Evolutionary conservation across 1,140 invertebrate species (phyloP), one percentile per base, ranked within the genome.

Genomic region (Lysiphlebus fabarum): DNA sequence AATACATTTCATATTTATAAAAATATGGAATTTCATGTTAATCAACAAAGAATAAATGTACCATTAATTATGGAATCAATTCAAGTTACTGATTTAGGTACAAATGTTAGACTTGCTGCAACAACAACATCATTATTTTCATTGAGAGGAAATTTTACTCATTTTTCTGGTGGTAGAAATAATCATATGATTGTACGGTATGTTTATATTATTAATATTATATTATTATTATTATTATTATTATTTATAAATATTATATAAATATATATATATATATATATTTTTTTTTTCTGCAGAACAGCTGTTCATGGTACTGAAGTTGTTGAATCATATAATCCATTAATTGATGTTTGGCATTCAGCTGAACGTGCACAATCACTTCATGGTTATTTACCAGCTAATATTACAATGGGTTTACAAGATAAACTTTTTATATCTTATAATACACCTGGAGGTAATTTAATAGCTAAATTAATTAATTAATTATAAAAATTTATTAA

Each of bases 111-210:
- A 66, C 70, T 83, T 34, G 69, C 77, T 7, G 67, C 78, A 7
- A 80, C 74, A 58, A 78, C 77, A 8, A 82, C 79, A 4, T 81
- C 82, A 7, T 61, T 83, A 9, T 81, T 82, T 47, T 84, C 82
- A 6, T 70, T 83, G 62, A 74, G 83, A 54, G 83, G 83, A 50
- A 83, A 83, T 56, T 83, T 83, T 11, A 84, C 81, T 3, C 76
- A 71, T 11, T 65, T 75, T 34, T 61, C 70, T 4, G 74, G 66
- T 45, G 78, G 76, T 63, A 78, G 83, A 49, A 82, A 82, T 40
- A 77, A 84, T 62, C 82, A 85, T 64, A 72, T 85, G 34, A 83
- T 85, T 67, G 75, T 84, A 6, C 77, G 84, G 81, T 82, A 69
- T 61, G 43, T 44, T n/a, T n/a, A n/a, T n/a, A n/a, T 34, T 57